Percentiles rank a stretch among this genome's conserved stretches.
Conservation (phyloP, 2,888 invertebrate species). For the Stratiomys singularior region DNA sequence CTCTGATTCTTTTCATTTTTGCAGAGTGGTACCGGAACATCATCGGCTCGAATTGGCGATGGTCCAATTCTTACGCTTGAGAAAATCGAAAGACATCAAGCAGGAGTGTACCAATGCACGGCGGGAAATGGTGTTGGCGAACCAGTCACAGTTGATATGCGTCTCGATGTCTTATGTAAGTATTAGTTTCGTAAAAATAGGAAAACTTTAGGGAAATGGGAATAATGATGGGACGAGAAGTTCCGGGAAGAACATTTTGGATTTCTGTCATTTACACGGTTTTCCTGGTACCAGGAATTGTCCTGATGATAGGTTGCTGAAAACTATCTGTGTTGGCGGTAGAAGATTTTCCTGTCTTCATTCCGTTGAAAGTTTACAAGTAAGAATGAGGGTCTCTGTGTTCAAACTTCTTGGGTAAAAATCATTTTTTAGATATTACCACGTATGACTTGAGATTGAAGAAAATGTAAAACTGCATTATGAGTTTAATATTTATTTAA, state of each 20-base stretch:
- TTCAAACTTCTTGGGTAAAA: too few relatives aligned
- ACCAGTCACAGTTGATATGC: slow-evolving; percentile 73
- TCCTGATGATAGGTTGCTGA: neutral
- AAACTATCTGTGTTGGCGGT: too few relatives aligned
- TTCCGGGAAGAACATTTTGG: neutral
- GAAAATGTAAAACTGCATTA: too few relatives aligned
- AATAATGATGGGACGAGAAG: neutral
- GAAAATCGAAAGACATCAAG: slow-evolving; percentile 72
- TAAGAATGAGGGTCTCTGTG: too few relatives aligned
- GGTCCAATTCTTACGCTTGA: slow-evolving; percentile 74
- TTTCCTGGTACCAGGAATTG: neutral
- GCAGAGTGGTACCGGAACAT: slow-evolving; percentile 65
- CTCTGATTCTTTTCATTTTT: slow-evolving; percentile 33
- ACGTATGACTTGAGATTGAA: too few relatives aligned
- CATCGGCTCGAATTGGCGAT: slow-evolving; percentile 68
- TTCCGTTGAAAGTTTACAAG: too few relatives aligned
- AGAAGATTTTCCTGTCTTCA: too few relatives aligned
- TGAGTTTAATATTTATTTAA: too few relatives aligned
- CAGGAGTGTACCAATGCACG: slow-evolving; percentile 75
- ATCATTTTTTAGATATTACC: too few relatives aligned
- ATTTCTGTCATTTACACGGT: neutral
- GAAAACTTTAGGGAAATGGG: neutral
- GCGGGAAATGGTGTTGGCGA: slow-evolving; percentile 77
- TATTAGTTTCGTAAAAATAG: slow-evolving; percentile 53
- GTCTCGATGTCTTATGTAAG: slow-evolving; percentile 75